A percentile compares a stretch with the other conserved stretches of the same genome.
These are phyloP conservation scores for Rhagoletis pomonella DNA, from an alignment of 1,140 invertebrate species.

Conservation along the genomic window DNA sequence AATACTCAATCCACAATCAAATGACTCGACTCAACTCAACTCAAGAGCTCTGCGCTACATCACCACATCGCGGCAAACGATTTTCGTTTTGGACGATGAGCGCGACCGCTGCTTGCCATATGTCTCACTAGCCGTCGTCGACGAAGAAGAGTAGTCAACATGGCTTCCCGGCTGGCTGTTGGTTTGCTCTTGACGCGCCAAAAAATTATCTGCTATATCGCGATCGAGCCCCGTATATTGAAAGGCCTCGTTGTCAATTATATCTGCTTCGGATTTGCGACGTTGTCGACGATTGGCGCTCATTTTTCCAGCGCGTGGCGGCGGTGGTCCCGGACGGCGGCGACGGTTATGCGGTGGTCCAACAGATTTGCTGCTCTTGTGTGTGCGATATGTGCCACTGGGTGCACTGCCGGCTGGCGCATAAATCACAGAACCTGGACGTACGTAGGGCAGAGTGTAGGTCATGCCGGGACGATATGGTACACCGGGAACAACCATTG, in stretches of 20 bases:
- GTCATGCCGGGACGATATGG: slow-evolving; percentile 60
- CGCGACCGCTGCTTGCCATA: slow-evolving; percentile 58
- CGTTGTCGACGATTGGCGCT: slow-evolving; percentile 69
- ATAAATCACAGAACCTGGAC: slow-evolving; percentile 61
- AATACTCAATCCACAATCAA: not conserved
- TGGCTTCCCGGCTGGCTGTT: slow-evolving; percentile 65
- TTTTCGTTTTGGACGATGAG: slow-evolving; percentile 66
- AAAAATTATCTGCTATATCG: slow-evolving; percentile 70
- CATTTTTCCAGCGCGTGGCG: slow-evolving; percentile 58
- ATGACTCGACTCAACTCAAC: slow-evolving; percentile 35
- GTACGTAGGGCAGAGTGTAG: slow-evolving; percentile 64
- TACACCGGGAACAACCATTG: slow-evolving; percentile 27
- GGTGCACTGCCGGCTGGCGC: slow-evolving; percentile 58
- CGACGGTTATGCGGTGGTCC: slow-evolving; percentile 64
- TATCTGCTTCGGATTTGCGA: slow-evolving; percentile 70
- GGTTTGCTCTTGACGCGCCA: slow-evolving; percentile 70
- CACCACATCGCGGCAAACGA: slow-evolving; percentile 65
- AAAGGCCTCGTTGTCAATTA: slow-evolving; percentile 66
- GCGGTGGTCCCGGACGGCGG: slow-evolving; percentile 60
- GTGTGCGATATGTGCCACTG: slow-evolving; percentile 67
- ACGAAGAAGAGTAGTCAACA: slow-evolving; percentile 69
- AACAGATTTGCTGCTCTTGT: slow-evolving; percentile 68
- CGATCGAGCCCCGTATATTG: slow-evolving; percentile 69
- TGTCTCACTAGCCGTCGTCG: slow-evolving; percentile 63
- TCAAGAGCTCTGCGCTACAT: slow-evolving; percentile 58